Conservation (phyloP, 2,113 vertebrate genomes). For the Albula goreensis region DNA sequence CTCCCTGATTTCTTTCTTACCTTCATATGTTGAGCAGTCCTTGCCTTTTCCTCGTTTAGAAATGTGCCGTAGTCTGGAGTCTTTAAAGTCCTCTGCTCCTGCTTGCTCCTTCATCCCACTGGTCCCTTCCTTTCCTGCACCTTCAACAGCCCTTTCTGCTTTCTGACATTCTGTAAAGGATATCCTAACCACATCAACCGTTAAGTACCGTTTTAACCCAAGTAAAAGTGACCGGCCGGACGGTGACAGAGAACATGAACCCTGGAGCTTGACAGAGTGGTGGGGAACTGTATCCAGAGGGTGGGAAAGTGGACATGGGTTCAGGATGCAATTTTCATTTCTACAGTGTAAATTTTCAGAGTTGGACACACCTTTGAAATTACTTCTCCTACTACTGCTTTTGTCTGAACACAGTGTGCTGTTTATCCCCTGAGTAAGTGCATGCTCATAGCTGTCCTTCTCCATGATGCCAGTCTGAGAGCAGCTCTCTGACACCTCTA, state of each 20-base stretch:
- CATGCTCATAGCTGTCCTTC: neutral
- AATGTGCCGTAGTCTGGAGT: conserved; percentile 47
- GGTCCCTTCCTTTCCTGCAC: conserved; percentile 12
- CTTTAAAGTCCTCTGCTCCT: conserved; percentile 32
- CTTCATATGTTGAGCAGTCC: conserved; percentile 42
- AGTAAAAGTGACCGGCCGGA: conserved; percentile 43
- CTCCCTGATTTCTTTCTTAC: conserved; percentile 62
- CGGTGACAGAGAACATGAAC: neutral
- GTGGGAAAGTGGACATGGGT: neutral
- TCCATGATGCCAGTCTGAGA: conserved; percentile 16
- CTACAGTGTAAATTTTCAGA: conserved; percentile 23
- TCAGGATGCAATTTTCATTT: conserved; percentile 3
- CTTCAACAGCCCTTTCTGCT: conserved; percentile 34
- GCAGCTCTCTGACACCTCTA: neutral
- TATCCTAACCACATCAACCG: conserved; percentile 67
- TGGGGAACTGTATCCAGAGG: conserved; percentile 9
- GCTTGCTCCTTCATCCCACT: conserved; percentile 30
- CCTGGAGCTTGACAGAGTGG: conserved; percentile 12
- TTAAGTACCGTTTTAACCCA: conserved; percentile 68
- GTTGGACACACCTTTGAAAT: conserved; percentile 6
- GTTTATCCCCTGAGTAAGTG: neutral
- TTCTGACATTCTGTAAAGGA: conserved; percentile 41
- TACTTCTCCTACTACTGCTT: neutral
- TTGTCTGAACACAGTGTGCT: neutral
- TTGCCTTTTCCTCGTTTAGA: conserved; percentile 33